Evolutionary conservation across 2,113 vertebrate species (phyloP).

Genomic region (Corydoras maculifer): DNA sequence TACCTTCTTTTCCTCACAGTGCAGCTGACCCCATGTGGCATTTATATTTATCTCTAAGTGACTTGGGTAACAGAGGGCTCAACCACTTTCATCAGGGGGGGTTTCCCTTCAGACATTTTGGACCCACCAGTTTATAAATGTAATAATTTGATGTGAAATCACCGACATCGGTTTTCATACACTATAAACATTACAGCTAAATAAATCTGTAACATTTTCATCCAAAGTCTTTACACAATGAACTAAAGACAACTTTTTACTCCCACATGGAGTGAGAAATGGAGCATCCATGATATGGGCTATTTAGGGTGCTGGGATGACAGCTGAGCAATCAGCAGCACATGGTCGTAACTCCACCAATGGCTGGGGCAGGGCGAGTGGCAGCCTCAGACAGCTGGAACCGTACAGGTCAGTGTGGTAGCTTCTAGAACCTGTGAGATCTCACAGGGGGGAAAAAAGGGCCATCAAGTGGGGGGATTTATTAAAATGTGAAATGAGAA

Average conservation of each 20-base stretch:
- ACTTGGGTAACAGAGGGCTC: constrained; percentile 42
- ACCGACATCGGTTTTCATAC: not conserved
- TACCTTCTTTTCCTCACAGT: constrained; percentile 35
- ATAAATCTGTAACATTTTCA: not conserved
- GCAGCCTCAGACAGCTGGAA: constrained; percentile 55
- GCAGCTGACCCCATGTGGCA: constrained; percentile 38
- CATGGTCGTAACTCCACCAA: constrained; percentile 51
- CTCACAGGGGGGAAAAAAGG: constrained; percentile 20
- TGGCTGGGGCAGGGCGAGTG: constrained; percentile 31
- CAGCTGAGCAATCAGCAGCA: constrained; percentile 69
- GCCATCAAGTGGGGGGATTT: not conserved
- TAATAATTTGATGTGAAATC: not conserved
- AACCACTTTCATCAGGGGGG: constrained; percentile 26
- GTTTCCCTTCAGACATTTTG: not conserved
- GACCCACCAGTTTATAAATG: not conserved
- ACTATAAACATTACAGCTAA: not conserved
- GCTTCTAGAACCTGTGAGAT: constrained; percentile 62
- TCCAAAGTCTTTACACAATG: not conserved
- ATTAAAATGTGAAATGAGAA: not conserved
- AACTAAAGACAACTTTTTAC: not conserved
- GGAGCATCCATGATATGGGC: constrained; percentile 54
- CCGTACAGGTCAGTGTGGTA: constrained; percentile 43
- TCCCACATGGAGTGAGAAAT: constrained; percentile 1
- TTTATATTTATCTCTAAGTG: constrained; percentile 60
- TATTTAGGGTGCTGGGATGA: constrained; percentile 62